A percentile compares a stretch with the other conserved stretches of the same genome.
phyloP scores from a whole-genome alignment of 92 coral and sea anemone species.

The Hydrozoanthus gracilis region DNA sequence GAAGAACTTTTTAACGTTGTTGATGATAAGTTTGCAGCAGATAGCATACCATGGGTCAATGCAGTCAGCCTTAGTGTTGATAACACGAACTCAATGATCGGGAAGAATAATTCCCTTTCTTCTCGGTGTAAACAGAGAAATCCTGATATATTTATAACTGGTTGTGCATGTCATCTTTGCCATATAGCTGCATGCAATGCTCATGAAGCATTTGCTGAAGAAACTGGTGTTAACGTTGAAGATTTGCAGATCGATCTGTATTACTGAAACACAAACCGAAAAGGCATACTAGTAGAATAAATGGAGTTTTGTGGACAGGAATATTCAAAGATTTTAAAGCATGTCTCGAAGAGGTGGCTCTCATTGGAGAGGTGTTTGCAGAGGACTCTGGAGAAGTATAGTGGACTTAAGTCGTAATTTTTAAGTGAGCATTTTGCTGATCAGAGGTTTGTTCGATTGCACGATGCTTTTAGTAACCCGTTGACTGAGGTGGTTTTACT shows the following conservation, averaged over 20 bases:
- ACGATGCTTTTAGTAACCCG: slow-evolving; percentile 35
- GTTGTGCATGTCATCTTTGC: slow-evolving; percentile 49
- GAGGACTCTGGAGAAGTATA: slow-evolving; percentile 44
- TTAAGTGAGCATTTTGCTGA: slow-evolving; percentile 49
- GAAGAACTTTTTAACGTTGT: slow-evolving; percentile 38
- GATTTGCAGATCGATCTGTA: slow-evolving; percentile 46
- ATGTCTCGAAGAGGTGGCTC: slow-evolving; percentile 45
- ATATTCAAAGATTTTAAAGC: slow-evolving; percentile 36
- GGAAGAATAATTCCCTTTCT: slow-evolving; percentile 47
- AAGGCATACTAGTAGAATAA: slow-evolving; percentile 48
- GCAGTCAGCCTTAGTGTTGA: slow-evolving; percentile 47
- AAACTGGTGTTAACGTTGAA: slow-evolving; percentile 40
- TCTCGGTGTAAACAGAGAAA: slow-evolving; percentile 45
- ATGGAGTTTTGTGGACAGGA: slow-evolving; percentile 58
- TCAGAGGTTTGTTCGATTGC: slow-evolving; percentile 22
- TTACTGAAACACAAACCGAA: slow-evolving; percentile 45
- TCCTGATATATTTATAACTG: slow-evolving; percentile 42
- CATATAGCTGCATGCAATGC: slow-evolving; percentile 54
- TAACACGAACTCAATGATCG: slow-evolving; percentile 54
- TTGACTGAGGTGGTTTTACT: slow-evolving; percentile 20
- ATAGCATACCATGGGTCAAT: slow-evolving; percentile 36
- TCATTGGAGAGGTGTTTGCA: slow-evolving; percentile 52
- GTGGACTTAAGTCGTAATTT: slow-evolving; percentile 47
- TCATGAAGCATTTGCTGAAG: slow-evolving; percentile 45
- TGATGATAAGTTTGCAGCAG: slow-evolving; percentile 25